Evolutionary conservation across 2,888 invertebrate genomes (phyloP), one percentile per base, ranked within the genome.

Genomic region (Euzetes globulus): DNA sequence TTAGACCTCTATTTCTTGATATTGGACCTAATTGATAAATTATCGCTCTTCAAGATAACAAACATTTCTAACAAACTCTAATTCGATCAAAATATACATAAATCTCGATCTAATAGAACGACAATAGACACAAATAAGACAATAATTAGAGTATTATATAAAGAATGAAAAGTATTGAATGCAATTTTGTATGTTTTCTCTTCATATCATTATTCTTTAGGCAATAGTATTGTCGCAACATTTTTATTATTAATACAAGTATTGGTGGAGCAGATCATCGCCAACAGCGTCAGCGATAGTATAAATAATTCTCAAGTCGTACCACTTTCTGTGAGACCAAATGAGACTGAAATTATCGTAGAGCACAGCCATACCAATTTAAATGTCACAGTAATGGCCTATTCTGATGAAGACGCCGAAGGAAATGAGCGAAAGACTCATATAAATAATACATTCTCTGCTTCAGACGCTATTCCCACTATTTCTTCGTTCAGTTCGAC

Each of bases 241-340:
- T 65, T 65, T 65, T 65, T 33, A 63, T 63, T 65, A 65, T 65
- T 65, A 65, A 65, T 65, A 19, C 65, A 65, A 65, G 65, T 65
- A 65, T 65, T 65, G 65, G 65, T 65, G 27, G 65, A 65, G 41
- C 37, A 65, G 37, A 65, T 65, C 65, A 65, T 65, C 5, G 65
- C 65, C 65, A 65, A 65, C n/a, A 65, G 65, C 65, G 41, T 19
- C 27, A 58, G 29, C 29, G 27, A 58, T 41, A 41, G 65, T 41
- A 65, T 65, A 37, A 65, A 65, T 65, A 65, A 65, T 65, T 65
- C 41, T 41, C 17, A 41, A 65, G 37, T 65, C 37, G 41, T 41
- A 65, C 19, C 65, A 65, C 37, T 65, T 41, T 65, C 65, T 65
- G 13, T 22, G n/a, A 7, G 37, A 37, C 37, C 65, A 65, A 65